A percentile compares a stretch with the other conserved stretches of the same genome.
phyloP scores from a whole-genome alignment of 2,797 vertebrate genomes.

The Emys orbicularis region DNA sequence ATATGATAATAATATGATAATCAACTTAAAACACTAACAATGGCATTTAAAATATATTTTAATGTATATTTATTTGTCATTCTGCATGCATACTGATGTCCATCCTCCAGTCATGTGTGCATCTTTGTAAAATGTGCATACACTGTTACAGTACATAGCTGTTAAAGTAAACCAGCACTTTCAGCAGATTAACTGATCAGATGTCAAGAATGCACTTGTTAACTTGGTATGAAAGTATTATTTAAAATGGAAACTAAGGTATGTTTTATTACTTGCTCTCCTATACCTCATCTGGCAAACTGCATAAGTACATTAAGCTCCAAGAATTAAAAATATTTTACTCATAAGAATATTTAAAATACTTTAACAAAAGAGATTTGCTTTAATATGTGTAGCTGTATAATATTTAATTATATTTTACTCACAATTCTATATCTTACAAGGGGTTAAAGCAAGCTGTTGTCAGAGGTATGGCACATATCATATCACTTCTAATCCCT shows the following conservation, averaged over 20 bases:
- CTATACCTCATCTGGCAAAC: neutral
- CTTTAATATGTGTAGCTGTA: slow-evolving; percentile 8
- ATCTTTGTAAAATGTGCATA: neutral
- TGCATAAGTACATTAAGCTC: neutral
- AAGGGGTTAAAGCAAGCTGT: neutral
- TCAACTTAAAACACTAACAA: slow-evolving; percentile 41
- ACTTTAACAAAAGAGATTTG: slow-evolving; percentile 28
- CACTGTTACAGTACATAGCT: neutral
- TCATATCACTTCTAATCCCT: slow-evolving; percentile 1
- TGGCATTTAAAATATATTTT: slow-evolving; percentile 45
- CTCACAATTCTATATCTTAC: slow-evolving; percentile 3
- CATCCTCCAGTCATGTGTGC: neutral
- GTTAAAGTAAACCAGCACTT: slow-evolving; percentile 21
- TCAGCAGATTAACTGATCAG: neutral
- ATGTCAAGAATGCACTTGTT: neutral
- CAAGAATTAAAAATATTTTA: slow-evolving; percentile 1
- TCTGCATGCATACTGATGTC: slow-evolving; percentile 13
- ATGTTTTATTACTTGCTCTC: neutral
- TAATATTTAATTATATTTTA: slow-evolving; percentile 8
- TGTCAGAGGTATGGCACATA: neutral
- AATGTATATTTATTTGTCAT: neutral
- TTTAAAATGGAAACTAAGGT: neutral
- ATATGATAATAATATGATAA: slow-evolving; percentile 55
- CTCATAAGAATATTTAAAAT: neutral
- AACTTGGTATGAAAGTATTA: slow-evolving; percentile 23